These are phyloP conservation scores for Chrysoperla carnea DNA, from an alignment of 1,140 invertebrate species.

Conservation along the genomic window DNA sequence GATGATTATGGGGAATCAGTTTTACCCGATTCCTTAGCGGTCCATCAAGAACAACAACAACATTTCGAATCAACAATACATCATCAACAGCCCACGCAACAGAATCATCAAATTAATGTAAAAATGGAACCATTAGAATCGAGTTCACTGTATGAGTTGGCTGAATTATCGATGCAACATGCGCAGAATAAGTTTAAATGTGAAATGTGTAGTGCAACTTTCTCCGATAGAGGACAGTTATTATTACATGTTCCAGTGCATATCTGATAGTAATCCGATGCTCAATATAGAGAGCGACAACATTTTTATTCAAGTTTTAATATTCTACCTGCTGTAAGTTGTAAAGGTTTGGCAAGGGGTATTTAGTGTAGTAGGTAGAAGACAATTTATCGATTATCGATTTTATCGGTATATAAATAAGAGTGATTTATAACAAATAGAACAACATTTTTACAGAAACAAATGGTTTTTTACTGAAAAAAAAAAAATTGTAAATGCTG, in stretches of 20 bases:
- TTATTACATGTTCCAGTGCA: slow-evolving; percentile 62
- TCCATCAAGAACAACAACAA: slow-evolving; percentile 21
- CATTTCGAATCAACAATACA: slow-evolving; percentile 4
- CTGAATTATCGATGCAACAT: slow-evolving; percentile 22
- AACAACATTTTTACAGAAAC: no score
- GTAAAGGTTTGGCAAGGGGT: no score
- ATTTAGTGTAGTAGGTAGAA: no score
- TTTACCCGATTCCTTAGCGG: slow-evolving; percentile 3
- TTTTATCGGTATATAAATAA: no score
- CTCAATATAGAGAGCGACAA: no score
- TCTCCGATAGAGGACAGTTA: slow-evolving; percentile 49
- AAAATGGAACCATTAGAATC: slow-evolving; percentile 30
- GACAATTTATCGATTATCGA: no score
- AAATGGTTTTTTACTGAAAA: no score
- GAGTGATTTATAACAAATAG: no score
- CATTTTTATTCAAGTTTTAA: no score
- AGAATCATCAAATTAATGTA: slow-evolving; percentile 2
- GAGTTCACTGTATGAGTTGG: slow-evolving; percentile 28
- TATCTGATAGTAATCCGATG: slow-evolving; percentile 35
- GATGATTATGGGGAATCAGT: not conserved
- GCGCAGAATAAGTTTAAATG: slow-evolving; percentile 36
- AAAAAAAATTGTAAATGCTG: no score
- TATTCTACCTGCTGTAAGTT: no score
- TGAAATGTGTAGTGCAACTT: slow-evolving; percentile 62
- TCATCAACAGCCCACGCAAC: not conserved